phyloP scores from a whole-genome alignment of 2,113 vertebrate species.

The Megaptera novaeangliae region DNA sequence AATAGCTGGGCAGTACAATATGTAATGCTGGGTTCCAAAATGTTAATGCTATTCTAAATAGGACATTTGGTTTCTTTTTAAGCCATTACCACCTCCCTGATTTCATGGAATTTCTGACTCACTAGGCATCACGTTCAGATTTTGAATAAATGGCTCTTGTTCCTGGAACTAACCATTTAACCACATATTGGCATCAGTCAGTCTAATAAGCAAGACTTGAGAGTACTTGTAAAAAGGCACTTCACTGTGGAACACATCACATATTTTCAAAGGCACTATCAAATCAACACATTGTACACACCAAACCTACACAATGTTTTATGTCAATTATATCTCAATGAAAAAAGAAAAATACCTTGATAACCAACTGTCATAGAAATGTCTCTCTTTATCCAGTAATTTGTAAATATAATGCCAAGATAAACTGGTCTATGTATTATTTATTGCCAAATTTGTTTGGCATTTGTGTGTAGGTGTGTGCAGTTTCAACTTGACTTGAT shows the following conservation, averaged over 20 bases:
- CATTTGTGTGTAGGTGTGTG: background rate
- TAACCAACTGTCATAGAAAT: background rate
- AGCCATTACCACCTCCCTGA: background rate
- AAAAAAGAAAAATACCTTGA: background rate
- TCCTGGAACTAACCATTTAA: background rate
- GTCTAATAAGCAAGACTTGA: background rate
- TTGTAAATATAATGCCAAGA: background rate
- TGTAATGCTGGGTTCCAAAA: background rate
- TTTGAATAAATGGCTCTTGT: slow-evolving; percentile 14
- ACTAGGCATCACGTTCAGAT: background rate
- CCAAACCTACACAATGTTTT: background rate
- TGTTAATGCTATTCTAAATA: background rate
- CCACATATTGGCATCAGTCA: background rate
- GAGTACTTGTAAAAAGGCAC: background rate
- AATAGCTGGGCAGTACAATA: background rate
- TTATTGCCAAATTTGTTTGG: background rate
- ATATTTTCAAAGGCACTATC: background rate
- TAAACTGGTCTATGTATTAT: background rate
- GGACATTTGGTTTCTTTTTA: background rate
- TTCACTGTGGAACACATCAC: background rate
- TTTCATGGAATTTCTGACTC: slow-evolving; percentile 42
- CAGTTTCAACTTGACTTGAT: background rate
- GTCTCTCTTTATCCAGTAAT: background rate
- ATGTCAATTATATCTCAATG: background rate
- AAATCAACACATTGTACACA: background rate